Evolutionary conservation across 1,140 invertebrate genomes (phyloP), one percentile per base, ranked within the genome.

Genomic region (Drosophila sechellia): DNA sequence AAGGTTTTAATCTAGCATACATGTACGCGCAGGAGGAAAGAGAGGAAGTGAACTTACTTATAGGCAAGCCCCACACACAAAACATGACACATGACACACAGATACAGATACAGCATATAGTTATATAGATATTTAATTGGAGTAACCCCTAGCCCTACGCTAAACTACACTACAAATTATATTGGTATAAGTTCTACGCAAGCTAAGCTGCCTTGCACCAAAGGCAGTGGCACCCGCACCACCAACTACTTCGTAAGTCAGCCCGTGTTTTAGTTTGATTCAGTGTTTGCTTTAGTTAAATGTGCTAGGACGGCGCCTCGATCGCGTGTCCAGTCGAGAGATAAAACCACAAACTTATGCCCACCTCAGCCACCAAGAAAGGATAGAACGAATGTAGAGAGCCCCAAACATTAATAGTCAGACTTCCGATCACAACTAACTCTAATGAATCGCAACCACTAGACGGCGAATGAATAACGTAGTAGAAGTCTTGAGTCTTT

Each of bases 241-340:
- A 77, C 73, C 74, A 77, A 77, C 74, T 77, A 77, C 60, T 58
- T 68, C 50, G 73, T 87, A 86, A 86, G 83, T 86, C 83, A 87
- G 83, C 84, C 83, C 83, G 79, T 72, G 83, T 87, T 87, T 83
- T 86, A 86, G 83, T 86, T 89, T 83, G 86, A 89, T 89, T 86
- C 66, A 77, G 71, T 69, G 68, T 86, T 83, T 87, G 66, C 89
- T 86, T 86, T 86, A 86, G 83, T 86, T 86, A 81, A 85, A 86
- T 89, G 75, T 81, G 83, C 79, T 87, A 87, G 79, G 75, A 73
- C 76, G 64, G 75, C 45, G 65, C 35, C 56, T 15, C 46, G 43
- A 13, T 35, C 15, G 43, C 17, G 57, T 40, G 57, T 40, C 46
- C 66, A 70, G 63, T 69, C 66, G 66, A 68, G 45, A 60, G n/a